Base-by-base conservation (phyloP, 30 jellyfish, hydroid and myxozoan species). In the Aurelia aurita complex sp. Pacific region DNA sequence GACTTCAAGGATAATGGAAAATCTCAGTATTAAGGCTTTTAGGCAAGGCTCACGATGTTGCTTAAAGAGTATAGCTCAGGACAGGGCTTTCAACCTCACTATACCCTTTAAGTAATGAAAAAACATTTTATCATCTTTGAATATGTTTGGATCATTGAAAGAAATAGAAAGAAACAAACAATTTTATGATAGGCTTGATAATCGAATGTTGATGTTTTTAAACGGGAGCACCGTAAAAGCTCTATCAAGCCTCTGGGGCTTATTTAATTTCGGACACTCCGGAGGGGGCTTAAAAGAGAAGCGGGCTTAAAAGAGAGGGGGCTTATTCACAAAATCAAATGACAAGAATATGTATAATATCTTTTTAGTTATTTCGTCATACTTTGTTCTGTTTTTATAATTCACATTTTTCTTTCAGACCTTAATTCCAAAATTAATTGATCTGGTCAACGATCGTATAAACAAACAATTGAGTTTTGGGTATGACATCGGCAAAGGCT, bases 401-500 rank as follows among this genome's bases (percentile, higher is more conserved):
- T 40, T 18, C 65, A 32, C 46, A 36, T 36, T 70, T 75, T 55
- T 13, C 51, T 51, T 57, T 64, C 67, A 92, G 98, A 68, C 97
- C 10, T 61, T 92, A 46, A 92, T 92, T 78, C 98, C 98, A 1
- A 92, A 92, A 76, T 59, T 92, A 59, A 92, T 92, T 63, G 98
- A 92, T 64, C 88, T 92, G 42, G 98, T 92, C 5, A 86, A 92
- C 85, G 82, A 92, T 40, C 94, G 96, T 3, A 86, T 92, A 46
- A 92, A 92, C 73, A 90, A 79, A 40, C 98, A 92, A 51, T 76
- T 92, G 69, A 92, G 98, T 65, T 92, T 92, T 71, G 98, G 98
- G 0, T 92, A 92, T 67, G 98, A 92, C 79, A 85, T 92, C 36
- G 98, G 98, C 52, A 92, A 92, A 82, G 98, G 98, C 6, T 92